phyloP scores from a whole-genome alignment of 2,888 invertebrate genomes.

The Habroteleia sp. region DNA sequence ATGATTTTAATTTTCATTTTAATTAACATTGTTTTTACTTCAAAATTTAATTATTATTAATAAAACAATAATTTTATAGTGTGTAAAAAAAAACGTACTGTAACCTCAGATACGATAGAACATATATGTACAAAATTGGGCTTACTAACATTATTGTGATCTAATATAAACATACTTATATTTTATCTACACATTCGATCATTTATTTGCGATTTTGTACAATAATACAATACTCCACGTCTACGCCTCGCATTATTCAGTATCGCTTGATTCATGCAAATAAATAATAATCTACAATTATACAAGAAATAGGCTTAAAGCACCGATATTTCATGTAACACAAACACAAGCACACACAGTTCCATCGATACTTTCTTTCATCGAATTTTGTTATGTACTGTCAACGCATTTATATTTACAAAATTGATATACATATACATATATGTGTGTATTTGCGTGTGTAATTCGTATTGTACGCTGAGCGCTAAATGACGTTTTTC shows the following conservation, averaged over 20 bases:
- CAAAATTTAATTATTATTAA: too few relatives aligned
- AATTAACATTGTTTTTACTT: too few relatives aligned
- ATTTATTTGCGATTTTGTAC: conserved; percentile 75
- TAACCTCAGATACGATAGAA: too few relatives aligned
- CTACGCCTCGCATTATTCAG: conserved; percentile 71
- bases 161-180: too few relatives aligned
- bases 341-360: neutral
- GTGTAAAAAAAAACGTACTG: too few relatives aligned
- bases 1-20: too few relatives aligned
- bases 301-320: conserved; percentile 71
- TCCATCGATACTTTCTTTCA: conserved; percentile 10
- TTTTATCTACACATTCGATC: conserved; percentile 61
- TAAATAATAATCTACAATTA: conserved; percentile 71
- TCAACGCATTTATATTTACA: conserved; percentile 56
- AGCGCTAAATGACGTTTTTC: conserved; percentile 23
- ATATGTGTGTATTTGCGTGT: conserved; percentile 1
- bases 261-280: conserved; percentile 74
- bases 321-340: conserved; percentile 51
- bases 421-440: conserved; percentile 25
- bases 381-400: conserved; percentile 42
- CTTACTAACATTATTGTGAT: too few relatives aligned
- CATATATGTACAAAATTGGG: too few relatives aligned
- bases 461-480: conserved; percentile 14
- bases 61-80: too few relatives aligned
- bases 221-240: conserved; percentile 75